Percentiles rank a stretch among this genome's conserved stretches.
Evolutionary conservation across 2,888 invertebrate species (phyloP).

Genomic region (Leucophenga montana): DNA sequence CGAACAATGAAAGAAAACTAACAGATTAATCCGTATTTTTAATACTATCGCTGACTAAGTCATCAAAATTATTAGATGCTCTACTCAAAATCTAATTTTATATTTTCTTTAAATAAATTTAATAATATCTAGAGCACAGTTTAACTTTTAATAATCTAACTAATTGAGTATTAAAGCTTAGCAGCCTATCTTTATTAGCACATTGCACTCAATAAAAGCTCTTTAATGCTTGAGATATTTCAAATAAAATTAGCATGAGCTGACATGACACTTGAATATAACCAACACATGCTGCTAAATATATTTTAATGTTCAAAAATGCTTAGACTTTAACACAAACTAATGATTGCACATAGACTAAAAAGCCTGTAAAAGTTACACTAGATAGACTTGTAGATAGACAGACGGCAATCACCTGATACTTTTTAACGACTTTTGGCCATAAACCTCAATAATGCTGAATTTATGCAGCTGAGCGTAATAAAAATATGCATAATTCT

Average conservation of each 20-base stretch:
- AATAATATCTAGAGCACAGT: too few relatives aligned
- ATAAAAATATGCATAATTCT: constrained; percentile 65
- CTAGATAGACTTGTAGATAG: neutral
- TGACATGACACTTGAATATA: constrained; percentile 11
- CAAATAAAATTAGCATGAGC: neutral
- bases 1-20: too few relatives aligned
- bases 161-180: too few relatives aligned
- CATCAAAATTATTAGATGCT: too few relatives aligned
- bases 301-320: constrained; percentile 6
- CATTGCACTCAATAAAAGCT: too few relatives aligned
- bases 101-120: too few relatives aligned
- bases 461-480: constrained; percentile 65
- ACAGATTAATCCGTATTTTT: too few relatives aligned
- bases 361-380: constrained; percentile 13
- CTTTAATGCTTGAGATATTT: neutral
- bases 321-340: constrained; percentile 7
- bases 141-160: too few relatives aligned
- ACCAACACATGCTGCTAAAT: constrained; percentile 19
- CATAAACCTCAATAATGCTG: constrained; percentile 66
- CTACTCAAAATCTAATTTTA: too few relatives aligned
- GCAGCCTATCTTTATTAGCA: too few relatives aligned
- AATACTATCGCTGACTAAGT: too few relatives aligned
- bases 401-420: constrained; percentile 53
- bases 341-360: constrained; percentile 47
- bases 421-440: constrained; percentile 53